Evolutionary conservation across 2,113 vertebrate genomes (phyloP).

Genomic region (Emydocephalus ijimae): DNA sequence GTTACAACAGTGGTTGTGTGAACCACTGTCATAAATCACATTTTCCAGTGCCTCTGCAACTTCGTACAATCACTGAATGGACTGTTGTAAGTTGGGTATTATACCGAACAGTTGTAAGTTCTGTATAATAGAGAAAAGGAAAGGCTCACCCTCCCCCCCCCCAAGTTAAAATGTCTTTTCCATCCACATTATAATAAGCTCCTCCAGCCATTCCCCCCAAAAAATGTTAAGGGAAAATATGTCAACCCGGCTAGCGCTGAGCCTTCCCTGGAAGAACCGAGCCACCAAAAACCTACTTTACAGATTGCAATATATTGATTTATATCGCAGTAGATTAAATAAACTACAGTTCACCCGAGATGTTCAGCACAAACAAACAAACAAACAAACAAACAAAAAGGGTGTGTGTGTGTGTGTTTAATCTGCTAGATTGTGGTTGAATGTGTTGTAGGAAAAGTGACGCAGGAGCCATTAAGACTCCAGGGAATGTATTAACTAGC

Average conservation of each 20-base stretch:
- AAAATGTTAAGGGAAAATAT: neutral
- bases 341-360: neutral
- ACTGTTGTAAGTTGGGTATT: neutral
- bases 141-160: rapidly evolving
- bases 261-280: neutral
- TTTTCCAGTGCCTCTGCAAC: no score
- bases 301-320: neutral
- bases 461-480: neutral
- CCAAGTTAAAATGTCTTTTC: neutral
- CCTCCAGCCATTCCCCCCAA: neutral
- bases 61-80: no score
- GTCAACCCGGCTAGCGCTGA: neutral
- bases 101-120: no score
- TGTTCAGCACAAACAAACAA: neutral
- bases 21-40: no score
- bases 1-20: no score
- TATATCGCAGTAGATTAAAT: neutral
- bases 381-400: neutral
- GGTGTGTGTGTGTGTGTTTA: neutral
- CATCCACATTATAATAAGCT: neutral
- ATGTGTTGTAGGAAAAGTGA: neutral
- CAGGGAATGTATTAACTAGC: neutral
- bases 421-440: neutral
- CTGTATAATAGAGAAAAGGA: neutral
- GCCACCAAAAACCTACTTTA: no score